A percentile compares a stretch with the other conserved stretches of the same genome.
Conservation (phyloP, 2,888 invertebrate species). For the Eupithecia inturbata region DNA sequence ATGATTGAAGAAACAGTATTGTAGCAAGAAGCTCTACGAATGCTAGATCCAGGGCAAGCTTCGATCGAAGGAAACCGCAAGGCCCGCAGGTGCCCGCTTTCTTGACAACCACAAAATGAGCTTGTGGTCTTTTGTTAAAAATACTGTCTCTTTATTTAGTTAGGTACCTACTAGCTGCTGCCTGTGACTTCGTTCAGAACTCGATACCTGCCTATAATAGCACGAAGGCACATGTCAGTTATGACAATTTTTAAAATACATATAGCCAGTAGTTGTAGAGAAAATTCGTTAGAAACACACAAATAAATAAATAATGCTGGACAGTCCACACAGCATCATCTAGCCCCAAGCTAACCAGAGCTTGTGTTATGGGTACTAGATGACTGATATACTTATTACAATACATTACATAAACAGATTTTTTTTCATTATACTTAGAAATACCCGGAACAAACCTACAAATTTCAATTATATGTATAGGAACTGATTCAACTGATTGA, state of each 20-base stretch:
- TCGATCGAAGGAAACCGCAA: constrained; percentile 16
- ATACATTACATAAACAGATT: no score
- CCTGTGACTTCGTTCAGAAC: not conserved
- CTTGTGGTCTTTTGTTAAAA: not conserved
- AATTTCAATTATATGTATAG: no score
- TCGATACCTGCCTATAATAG: not conserved
- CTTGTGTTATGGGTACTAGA: no score
- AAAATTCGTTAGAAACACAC: not conserved
- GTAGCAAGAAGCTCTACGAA: constrained; percentile 8
- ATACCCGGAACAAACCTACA: no score
- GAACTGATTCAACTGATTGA: no score
- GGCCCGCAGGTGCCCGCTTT: constrained; percentile 12
- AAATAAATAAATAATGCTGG: no score
- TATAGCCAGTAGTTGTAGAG: not conserved
- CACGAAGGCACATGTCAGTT: not conserved
- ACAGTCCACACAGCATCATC: no score
- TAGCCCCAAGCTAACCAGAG: no score
- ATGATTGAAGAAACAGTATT: not conserved
- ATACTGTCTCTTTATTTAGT: not conserved
- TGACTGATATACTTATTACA: no score
- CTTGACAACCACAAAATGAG: not conserved
- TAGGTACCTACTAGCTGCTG: not conserved
- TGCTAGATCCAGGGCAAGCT: constrained; percentile 10
- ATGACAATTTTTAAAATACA: not conserved
- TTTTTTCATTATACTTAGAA: no score